Conservation (phyloP, 92 coral and sea anemone species). For the Actinostola sp. region DNA sequence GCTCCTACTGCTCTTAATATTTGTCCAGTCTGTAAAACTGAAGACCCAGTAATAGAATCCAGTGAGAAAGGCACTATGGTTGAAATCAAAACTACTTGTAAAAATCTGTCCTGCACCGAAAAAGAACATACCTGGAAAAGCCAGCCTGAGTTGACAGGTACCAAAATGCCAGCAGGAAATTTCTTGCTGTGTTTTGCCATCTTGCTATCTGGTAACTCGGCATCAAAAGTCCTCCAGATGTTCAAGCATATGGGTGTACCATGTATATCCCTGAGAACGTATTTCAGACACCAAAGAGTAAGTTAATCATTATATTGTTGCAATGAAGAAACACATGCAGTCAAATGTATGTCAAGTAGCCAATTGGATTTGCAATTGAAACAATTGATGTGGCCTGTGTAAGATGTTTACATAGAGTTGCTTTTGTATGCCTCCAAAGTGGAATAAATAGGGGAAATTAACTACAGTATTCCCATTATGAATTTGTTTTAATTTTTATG, state of each 20-base stretch:
- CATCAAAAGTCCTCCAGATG: slow-evolving; percentile 41
- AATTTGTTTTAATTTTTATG: no score
- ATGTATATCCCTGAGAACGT: slow-evolving; percentile 21
- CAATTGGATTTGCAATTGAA: no score
- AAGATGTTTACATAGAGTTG: no score
- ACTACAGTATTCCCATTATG: no score
- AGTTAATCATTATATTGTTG: no score
- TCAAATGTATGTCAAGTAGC: no score
- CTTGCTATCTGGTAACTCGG: slow-evolving; percentile 44
- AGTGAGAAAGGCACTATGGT: slow-evolving; percentile 49
- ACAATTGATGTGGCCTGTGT: no score
- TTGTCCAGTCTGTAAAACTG: slow-evolving; percentile 47
- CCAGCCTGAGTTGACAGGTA: slow-evolving; percentile 51
- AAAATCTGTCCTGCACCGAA: slow-evolving; percentile 26
- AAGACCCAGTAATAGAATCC: slow-evolving; percentile 35
- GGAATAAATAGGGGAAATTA: no score
- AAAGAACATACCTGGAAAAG: slow-evolving; percentile 41
- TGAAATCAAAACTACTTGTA: slow-evolving; percentile 23
- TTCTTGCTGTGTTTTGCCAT: slow-evolving; percentile 45
- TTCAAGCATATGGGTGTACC: slow-evolving; percentile 47
- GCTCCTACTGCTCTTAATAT: slow-evolving; percentile 30
- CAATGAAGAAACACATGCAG: no score
- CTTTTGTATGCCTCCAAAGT: no score
- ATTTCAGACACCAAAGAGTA: slow-evolving; percentile 29
- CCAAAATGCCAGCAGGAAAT: slow-evolving; percentile 53